Evolutionary conservation across 2,113 vertebrate genomes (phyloP).

Genomic region (Suncus etruscus): DNA sequence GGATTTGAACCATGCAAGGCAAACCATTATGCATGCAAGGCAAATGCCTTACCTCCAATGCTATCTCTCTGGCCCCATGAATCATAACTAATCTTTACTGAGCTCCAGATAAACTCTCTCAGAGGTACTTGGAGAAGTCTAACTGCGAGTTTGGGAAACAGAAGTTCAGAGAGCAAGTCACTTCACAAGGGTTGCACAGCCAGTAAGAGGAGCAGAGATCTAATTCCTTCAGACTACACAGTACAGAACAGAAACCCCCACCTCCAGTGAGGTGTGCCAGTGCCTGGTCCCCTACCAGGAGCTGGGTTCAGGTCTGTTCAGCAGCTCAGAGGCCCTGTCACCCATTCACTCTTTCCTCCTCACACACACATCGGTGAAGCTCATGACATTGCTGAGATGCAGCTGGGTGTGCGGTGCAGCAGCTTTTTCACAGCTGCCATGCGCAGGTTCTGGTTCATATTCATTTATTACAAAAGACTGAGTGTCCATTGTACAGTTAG

Average conservation of each 20-base stretch:
- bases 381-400: neutral
- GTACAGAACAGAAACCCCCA: neutral
- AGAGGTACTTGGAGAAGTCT: neutral
- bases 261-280: neutral
- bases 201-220: neutral
- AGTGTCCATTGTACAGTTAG: neutral
- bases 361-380: neutral
- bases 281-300: neutral
- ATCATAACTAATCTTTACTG: neutral
- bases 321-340: neutral
- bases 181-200: neutral
- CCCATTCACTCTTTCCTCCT: neutral
- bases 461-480: conserved; percentile 72
- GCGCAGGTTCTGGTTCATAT: neutral
- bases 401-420: neutral
- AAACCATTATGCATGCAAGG: too few relatives aligned
- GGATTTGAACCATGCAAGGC: too few relatives aligned
- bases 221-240: neutral
- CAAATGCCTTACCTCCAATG: too few relatives aligned
- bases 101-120: neutral
- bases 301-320: neutral
- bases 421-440: too few relatives aligned
- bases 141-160: neutral
- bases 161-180: conserved; percentile 32
- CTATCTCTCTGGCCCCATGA: too few relatives aligned